phyloP scores from a whole-genome alignment of 2,888 invertebrate genomes.

The Agelastica alni region DNA sequence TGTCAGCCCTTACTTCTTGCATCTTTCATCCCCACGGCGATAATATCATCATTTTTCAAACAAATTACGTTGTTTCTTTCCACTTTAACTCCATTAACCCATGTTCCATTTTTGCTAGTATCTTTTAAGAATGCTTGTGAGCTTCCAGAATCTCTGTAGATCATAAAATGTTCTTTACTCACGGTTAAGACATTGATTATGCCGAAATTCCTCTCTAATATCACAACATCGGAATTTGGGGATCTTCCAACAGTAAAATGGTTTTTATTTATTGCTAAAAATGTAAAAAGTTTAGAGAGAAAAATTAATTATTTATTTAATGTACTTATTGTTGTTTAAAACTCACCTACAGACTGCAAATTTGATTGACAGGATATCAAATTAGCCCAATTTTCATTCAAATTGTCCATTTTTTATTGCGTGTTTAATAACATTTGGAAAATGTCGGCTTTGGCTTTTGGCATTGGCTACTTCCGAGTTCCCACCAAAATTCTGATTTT shows the following conservation, averaged over 20 bases:
- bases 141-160: constrained; percentile 56
- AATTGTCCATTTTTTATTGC: too few species aligned
- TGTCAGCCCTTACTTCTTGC: constrained; percentile 27
- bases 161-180: constrained; percentile 68
- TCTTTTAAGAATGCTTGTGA: constrained; percentile 62
- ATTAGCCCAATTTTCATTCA: too few species aligned
- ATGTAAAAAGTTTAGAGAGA: background rate
- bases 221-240: constrained; percentile 30
- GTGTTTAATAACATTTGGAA: too few species aligned
- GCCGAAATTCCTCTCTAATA: constrained; percentile 51
- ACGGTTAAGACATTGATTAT: constrained; percentile 58
- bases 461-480: too few species aligned
- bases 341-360: too few species aligned
- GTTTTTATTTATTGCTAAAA: constrained; percentile 26
- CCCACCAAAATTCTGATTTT: too few species aligned
- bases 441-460: too few species aligned
- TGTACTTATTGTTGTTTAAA: too few species aligned
- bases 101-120: constrained; percentile 83
- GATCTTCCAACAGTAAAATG: constrained; percentile 34
- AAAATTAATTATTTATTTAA: too few species aligned
- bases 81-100: constrained; percentile 72
- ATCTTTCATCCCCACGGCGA: constrained; percentile 24
- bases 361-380: too few species aligned
- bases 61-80: constrained; percentile 66
- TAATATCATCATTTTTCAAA: constrained; percentile 24